These are phyloP conservation scores for Phallusia fumigata DNA, from an alignment of 23 tunicate species.

Conservation along the genomic window DNA sequence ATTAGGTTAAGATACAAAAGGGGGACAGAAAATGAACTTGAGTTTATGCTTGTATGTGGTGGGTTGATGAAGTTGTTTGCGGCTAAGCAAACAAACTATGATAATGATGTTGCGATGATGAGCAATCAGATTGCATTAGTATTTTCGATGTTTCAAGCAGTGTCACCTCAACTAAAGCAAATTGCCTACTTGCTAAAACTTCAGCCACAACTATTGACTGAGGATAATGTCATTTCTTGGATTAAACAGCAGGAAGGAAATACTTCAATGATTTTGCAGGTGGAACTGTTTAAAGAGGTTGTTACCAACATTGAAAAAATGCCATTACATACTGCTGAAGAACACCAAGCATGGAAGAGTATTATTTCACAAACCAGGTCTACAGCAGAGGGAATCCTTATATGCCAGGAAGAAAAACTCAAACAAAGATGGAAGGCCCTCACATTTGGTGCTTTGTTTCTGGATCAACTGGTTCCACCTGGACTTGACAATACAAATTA, in stretches of 20 bases:
- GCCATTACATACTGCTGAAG: too few relatives aligned
- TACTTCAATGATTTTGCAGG: background rate
- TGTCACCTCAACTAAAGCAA: background rate
- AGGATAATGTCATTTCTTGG: conserved; percentile 5
- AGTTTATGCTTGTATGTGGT: conserved; percentile 1
- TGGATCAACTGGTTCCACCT: conserved; percentile 48
- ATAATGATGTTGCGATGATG: background rate
- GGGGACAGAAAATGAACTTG: background rate
- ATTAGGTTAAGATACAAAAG: conserved; percentile 14
- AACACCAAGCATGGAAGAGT: conserved; percentile 18
- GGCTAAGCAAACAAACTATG: too few relatives aligned
- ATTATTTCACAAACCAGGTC: background rate
- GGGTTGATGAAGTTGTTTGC: background rate
- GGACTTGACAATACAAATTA: background rate
- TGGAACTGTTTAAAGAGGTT: background rate
- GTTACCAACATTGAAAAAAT: too few relatives aligned
- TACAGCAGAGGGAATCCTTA: background rate
- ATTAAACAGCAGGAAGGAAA: background rate
- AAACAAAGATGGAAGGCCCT: conserved; percentile 20
- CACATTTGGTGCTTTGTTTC: conserved; percentile 50
- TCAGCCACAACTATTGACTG: conserved; percentile 19
- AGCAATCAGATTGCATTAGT: background rate
- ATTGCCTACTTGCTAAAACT: background rate
- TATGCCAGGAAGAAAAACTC: background rate
- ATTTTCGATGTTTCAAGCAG: background rate